phyloP scores from a whole-genome alignment of 2,797 vertebrate species.

The Hirundo rustica region DNA sequence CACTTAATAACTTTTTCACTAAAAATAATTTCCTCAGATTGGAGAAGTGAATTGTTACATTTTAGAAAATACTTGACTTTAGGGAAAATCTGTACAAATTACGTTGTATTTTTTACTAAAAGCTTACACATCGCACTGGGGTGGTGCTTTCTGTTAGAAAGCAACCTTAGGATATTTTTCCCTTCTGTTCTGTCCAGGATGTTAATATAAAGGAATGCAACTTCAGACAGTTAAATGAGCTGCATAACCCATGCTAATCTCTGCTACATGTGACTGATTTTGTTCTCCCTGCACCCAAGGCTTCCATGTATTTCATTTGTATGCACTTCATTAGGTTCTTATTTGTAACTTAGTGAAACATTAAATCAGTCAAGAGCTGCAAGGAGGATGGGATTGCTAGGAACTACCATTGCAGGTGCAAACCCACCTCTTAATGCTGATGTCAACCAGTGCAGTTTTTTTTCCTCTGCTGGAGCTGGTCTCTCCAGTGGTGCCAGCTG shows the following conservation, averaged over 20 bases:
- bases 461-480: not conserved
- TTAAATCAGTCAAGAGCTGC: not conserved
- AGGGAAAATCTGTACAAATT: not conserved
- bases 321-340: not conserved
- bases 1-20: not conserved
- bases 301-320: not conserved
- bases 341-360: not conserved
- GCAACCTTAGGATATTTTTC: too few relatives aligned
- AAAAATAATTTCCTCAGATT: not conserved
- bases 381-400: not conserved
- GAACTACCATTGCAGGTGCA: not conserved
- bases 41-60: not conserved
- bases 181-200: not conserved
- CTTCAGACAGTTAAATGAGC: not conserved
- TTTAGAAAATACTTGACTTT: not conserved
- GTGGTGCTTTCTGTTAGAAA: not conserved
- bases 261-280: not conserved
- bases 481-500: not conserved
- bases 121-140: not conserved
- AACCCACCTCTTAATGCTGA: not conserved
- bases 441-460: not conserved
- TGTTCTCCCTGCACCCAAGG: not conserved
- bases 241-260: not conserved
- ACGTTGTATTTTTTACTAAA: not conserved
- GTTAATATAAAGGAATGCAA: constrained; percentile 1